Base-by-base conservation (phyloP, 1,140 invertebrate species). In the Linepithema humile region DNA sequence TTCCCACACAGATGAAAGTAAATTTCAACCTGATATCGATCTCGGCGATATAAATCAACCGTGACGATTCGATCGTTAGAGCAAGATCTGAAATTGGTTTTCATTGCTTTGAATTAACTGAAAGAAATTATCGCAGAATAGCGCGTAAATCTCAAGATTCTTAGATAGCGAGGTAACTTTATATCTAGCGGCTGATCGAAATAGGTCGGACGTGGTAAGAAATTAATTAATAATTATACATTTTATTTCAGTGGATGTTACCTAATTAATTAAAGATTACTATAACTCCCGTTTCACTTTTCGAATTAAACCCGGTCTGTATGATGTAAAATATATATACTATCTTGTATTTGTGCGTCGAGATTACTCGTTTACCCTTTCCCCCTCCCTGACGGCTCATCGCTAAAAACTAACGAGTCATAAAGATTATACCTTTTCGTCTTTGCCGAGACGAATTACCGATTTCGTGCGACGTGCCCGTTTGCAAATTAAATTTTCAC, bases 131-230 rank as follows among this genome's bases (percentile, higher is more conserved):
- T 69, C 55, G 78, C 73, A 62, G 40, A 82, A 84, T 55, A 85
- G 57, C 83, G 86, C 85, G 86, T 87, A 85, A 88, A 90, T 90
- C 85, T 87, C 86, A 84, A 86, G 84, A 91, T 90, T 89, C 87
- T 83, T 88, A 89, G 91, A 92, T 91, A 85, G 80, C 85, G 69
- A 88, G 90, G 90, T 92, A 91, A 73, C 91, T 92, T 92, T 91
- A 84, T 83, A 90, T 92, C 91, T 91, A 84, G 85, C 89, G 89
- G 59, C 48, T 82, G 89, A 91, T 92, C 90, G 91, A 87, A 80
- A 90, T 92, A 92, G 91, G 91, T 92, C 87, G 89, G 75, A 88
- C 40, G 82, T 53, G 80, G 67, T 62, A 50, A 26, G 38, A 55
- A 77, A 91, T 92, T 78, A 90, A 88, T 92, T 86, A 84, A 88